A percentile compares a stretch with the other conserved stretches of the same genome.
Evolutionary conservation across 2,113 vertebrate genomes (phyloP).

Genomic region (Alligator mississippiensis): DNA sequence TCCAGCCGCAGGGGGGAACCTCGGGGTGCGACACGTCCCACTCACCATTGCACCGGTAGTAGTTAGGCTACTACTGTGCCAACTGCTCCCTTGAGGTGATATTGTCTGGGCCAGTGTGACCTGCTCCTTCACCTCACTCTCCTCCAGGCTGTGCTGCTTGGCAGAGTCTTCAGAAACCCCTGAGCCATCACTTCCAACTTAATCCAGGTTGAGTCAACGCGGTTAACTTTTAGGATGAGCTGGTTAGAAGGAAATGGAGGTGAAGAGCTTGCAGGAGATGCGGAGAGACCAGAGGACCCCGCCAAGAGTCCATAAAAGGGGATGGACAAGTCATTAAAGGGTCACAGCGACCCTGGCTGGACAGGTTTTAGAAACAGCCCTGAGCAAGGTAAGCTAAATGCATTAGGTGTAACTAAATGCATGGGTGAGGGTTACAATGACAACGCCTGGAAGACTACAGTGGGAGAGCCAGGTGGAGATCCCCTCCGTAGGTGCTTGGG

Average conservation of each 20-base stretch:
- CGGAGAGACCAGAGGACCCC: neutral
- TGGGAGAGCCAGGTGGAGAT: neutral
- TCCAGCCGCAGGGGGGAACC: too few species aligned
- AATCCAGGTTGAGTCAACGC: neutral
- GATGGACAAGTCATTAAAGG: neutral
- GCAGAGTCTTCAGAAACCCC: too few species aligned
- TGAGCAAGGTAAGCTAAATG: neutral
- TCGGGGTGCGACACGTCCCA: too few species aligned
- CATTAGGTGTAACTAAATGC: neutral
- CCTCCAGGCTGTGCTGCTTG: too few species aligned
- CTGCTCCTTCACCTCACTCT: too few species aligned
- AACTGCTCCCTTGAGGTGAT: too few species aligned
- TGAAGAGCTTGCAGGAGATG: neutral
- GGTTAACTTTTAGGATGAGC: neutral
- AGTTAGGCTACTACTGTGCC: too few species aligned
- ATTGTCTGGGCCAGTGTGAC: too few species aligned
- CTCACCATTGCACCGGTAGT: too few species aligned
- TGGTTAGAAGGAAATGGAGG: neutral
- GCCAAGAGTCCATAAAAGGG: neutral
- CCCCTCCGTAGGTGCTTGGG: too few species aligned
- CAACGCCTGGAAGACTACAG: neutral
- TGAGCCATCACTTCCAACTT: neutral
- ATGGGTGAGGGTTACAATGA: neutral
- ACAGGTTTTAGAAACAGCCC: neutral
- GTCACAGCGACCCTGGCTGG: neutral